phyloP scores from a whole-genome alignment of 2,888 invertebrate species.

The Andrena trimmerana region DNA sequence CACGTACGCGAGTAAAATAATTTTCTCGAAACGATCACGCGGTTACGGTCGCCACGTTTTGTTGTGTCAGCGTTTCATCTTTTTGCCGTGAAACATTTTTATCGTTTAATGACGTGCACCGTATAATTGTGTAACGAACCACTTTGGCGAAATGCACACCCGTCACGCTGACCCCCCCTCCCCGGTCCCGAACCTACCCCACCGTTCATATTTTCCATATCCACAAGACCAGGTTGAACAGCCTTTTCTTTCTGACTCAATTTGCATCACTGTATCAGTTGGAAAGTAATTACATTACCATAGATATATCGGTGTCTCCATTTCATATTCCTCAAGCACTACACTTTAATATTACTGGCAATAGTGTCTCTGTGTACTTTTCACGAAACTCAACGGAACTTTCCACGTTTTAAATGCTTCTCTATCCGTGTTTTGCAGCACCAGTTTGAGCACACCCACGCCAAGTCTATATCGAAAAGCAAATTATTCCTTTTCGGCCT shows the following conservation, averaged over 20 bases:
- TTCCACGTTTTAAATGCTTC: too few species aligned
- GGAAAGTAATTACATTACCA: neutral
- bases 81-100: conserved; percentile 36
- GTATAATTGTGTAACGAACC: conserved; percentile 35
- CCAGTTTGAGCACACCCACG: too few species aligned
- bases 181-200: neutral
- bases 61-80: conserved; percentile 36
- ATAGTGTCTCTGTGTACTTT: too few species aligned
- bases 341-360: too few species aligned
- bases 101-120: conserved; percentile 47
- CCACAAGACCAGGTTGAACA: neutral
- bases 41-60: conserved; percentile 10
- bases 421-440: neutral
- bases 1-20: conserved; percentile 18
- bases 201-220: conserved; percentile 30
- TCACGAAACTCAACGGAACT: too few species aligned
- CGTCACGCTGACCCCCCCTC: neutral
- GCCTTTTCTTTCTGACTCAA: neutral
- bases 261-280: neutral
- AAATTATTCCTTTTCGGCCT: neutral
- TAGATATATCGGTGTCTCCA: neutral
- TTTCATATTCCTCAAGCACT: neutral
- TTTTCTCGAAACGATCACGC: conserved; percentile 23
- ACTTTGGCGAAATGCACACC: conserved; percentile 1
- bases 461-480: neutral